Percentiles rank a stretch among this genome's conserved stretches.
These are phyloP conservation scores for Hippopotamus amphibius DNA, from an alignment of 2,113 vertebrate species.

Conservation along the genomic window DNA sequence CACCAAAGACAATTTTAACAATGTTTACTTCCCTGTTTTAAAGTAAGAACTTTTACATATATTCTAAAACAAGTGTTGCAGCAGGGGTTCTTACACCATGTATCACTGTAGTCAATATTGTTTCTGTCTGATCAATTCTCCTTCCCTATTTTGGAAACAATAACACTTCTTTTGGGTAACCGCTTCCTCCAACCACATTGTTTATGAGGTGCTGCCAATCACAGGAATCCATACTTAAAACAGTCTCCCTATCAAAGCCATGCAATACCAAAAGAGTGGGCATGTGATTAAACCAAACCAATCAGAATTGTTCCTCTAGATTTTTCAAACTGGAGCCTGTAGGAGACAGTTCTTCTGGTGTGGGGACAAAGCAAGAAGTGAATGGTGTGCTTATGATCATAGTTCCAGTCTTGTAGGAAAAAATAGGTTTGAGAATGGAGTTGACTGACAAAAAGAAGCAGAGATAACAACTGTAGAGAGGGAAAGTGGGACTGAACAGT, in stretches of 20 bases:
- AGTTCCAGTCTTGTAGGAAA: neutral
- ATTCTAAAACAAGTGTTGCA: neutral
- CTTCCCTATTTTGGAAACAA: neutral
- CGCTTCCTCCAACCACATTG: neutral
- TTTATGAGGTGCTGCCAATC: neutral
- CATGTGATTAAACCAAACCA: neutral
- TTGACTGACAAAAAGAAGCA: neutral
- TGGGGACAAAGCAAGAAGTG: neutral
- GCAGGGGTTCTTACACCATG: neutral
- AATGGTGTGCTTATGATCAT: neutral
- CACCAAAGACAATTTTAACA: neutral
- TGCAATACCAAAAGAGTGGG: neutral
- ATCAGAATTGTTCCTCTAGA: neutral
- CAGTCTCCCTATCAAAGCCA: neutral
- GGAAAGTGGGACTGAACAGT: neutral
- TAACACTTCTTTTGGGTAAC: neutral
- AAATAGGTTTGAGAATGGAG: neutral
- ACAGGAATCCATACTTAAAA: neutral
- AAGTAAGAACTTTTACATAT: neutral
- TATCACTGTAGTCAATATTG: neutral
- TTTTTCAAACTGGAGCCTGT: neutral
- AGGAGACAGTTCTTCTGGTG: neutral
- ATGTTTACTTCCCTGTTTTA: neutral
- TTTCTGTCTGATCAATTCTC: neutral
- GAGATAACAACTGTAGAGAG: neutral